Evolutionary conservation across 2,113 vertebrate species (phyloP).

Genomic region (Cyphomyrus discorhynchus): DNA sequence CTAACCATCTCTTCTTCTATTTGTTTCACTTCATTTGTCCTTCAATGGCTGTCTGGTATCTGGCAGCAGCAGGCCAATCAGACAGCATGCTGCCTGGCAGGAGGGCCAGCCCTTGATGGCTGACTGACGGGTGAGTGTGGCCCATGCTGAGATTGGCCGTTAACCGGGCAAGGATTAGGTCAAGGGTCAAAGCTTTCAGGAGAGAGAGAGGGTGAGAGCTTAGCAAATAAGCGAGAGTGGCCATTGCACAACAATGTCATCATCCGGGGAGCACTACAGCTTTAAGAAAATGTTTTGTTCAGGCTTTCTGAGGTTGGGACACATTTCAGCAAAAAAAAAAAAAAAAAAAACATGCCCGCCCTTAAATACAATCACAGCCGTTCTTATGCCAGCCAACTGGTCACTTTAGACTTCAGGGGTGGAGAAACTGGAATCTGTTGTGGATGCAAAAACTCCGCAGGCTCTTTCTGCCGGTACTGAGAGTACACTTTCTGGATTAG

Average conservation of each 20-base stretch:
- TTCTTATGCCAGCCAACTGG: background rate
- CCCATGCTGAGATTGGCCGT: conserved; percentile 34
- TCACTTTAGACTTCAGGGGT: background rate
- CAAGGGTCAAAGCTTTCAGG: conserved; percentile 46
- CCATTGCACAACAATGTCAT: conserved; percentile 21
- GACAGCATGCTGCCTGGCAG: conserved; percentile 37
- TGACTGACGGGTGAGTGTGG: conserved; percentile 53
- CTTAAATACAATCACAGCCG: background rate
- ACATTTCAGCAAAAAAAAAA: background rate
- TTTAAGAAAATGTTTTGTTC: background rate
- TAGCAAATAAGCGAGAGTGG: conserved; percentile 40
- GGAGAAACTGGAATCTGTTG: background rate
- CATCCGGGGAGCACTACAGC: background rate
- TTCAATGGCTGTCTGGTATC: conserved; percentile 36
- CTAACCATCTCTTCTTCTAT: conserved; percentile 21
- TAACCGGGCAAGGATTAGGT: conserved; percentile 45
- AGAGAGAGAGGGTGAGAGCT: conserved; percentile 27
- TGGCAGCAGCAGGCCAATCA: conserved; percentile 18
- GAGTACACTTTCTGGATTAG: background rate
- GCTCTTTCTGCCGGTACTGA: background rate
- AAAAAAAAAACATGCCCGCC: background rate
- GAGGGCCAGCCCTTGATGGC: conserved; percentile 38
- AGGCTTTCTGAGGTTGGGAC: background rate
- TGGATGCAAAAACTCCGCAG: background rate
- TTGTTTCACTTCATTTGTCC: conserved; percentile 23